A percentile compares a stretch with the other conserved stretches of the same genome.
Conservation (phyloP, 2,888 invertebrate genomes). For the Diarsia mendica region DNA sequence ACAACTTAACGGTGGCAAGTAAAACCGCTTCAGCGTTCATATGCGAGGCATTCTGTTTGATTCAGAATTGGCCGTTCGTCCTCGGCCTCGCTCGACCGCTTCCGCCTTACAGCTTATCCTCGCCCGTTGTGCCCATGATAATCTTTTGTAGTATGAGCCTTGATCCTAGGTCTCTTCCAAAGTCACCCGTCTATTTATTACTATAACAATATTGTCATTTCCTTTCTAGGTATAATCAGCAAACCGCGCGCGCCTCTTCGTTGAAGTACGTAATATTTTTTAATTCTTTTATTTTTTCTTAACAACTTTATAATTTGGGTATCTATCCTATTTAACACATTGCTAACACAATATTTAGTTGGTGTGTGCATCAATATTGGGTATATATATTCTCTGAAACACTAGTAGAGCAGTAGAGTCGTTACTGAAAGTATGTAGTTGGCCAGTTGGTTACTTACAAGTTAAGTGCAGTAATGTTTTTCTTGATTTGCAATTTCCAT, state of each 20-base stretch:
- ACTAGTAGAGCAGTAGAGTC: conserved; percentile 13
- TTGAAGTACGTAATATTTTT: conserved; percentile 88
- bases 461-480: conserved; percentile 38
- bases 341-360: conserved; percentile 42
- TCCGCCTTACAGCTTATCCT: conserved; percentile 89
- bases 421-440: conserved; percentile 7
- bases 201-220: conserved; percentile 84
- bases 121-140: conserved; percentile 86
- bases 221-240: conserved; percentile 90
- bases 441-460: neutral
- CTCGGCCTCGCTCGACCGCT: conserved; percentile 88
- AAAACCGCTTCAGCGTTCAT: conserved; percentile 74
- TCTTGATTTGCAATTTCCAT: conserved; percentile 62
- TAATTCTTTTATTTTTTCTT: conserved; percentile 72
- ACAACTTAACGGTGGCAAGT: conserved; percentile 68
- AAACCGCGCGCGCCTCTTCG: conserved; percentile 89
- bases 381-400: neutral
- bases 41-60: conserved; percentile 81
- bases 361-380: conserved; percentile 20
- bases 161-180: conserved; percentile 86
- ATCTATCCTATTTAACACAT: conserved; percentile 40
- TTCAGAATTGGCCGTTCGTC: conserved; percentile 85
- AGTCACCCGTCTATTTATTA: conserved; percentile 77
- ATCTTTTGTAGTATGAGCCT: conserved; percentile 86
- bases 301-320: conserved; percentile 55